Evolutionary conservation across 2,113 vertebrate genomes (phyloP), one percentile per base, ranked within the genome.

Genomic region (Leucosticte australis): DNA sequence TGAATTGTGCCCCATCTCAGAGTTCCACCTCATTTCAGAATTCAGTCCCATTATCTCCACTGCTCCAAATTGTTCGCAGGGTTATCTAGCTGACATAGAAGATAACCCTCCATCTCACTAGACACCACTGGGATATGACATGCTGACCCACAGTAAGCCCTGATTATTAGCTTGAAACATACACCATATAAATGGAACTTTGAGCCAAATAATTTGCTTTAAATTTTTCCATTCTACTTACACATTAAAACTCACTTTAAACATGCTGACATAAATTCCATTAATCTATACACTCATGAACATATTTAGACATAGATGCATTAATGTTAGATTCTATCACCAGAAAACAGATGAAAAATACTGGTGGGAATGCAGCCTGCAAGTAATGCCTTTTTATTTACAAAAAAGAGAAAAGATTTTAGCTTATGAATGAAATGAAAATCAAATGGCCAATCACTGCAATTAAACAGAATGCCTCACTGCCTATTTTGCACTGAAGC

Each of bases 111-210:
- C 95, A 94, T 97, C 97, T 97, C 94, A 94, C 59, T 42, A 96
- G 97, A 97, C 92, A 98, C 97, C 97, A 75, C 93, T 97, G 97
- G 98, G 98, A 97, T 97, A 97, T 94, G 98, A 97, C 98, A 97
- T 68, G 82, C 87, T 97, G 98, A 98, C 98, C 97, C 92, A 81
- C 78, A 50, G 92, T 97, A 96, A 98, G 93, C 96, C 95, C 94
- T 95, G 94, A 94, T 97, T 97, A 98, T 98, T 97, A 98, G 98
- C 92, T 94, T 95, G 97, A 97, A 98, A 98, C 93, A 96, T 27
- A 97, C 19, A 97, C 94, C 87, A 80, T 31, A 77, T 35, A 92
- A 97, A 91, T 27, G 50, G 75, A 94, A 68, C 77, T 78, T 79
- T 17, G 30, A 94, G 90, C 15, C 75, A 90, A 94, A 94, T 62